Evolutionary conservation across 2,113 vertebrate genomes (phyloP).

Genomic region (Atractosteus spatula): DNA sequence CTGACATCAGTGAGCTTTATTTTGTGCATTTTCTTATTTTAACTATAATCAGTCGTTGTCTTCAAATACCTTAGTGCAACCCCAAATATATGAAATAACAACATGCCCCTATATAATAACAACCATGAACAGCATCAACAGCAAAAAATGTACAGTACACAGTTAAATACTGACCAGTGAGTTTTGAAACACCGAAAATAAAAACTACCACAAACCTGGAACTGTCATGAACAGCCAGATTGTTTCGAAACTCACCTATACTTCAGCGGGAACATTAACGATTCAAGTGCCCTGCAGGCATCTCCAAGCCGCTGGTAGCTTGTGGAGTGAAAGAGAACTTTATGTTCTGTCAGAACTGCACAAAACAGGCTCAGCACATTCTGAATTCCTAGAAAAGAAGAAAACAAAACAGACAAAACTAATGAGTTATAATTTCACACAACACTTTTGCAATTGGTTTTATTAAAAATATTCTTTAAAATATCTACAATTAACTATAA

Average conservation of each 20-base stretch:
- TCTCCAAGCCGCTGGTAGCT: slow-evolving; percentile 96
- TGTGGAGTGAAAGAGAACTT: slow-evolving; percentile 94
- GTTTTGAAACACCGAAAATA: too few relatives aligned
- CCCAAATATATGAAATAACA: too few relatives aligned
- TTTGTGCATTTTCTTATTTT: too few relatives aligned
- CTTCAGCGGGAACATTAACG: slow-evolving; percentile 96
- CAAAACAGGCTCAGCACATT: slow-evolving; percentile 94
- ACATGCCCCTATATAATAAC: too few relatives aligned
- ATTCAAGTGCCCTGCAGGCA: slow-evolving; percentile 88
- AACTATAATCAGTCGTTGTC: too few relatives aligned
- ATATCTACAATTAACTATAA: background rate
- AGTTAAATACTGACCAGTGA: too few relatives aligned
- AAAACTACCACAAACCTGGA: too few relatives aligned
- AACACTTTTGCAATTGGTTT: background rate
- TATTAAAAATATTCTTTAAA: slow-evolving; percentile 5
- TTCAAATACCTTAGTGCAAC: too few relatives aligned
- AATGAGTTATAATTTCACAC: slow-evolving; percentile 29
- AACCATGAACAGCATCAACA: too few relatives aligned
- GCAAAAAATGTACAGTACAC: too few relatives aligned
- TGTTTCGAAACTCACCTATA: slow-evolving; percentile 77
- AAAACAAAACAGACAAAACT: slow-evolving; percentile 29
- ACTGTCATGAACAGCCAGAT: too few relatives aligned
- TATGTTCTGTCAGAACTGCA: slow-evolving; percentile 95
- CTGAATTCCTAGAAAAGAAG: slow-evolving; percentile 83
- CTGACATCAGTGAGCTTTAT: too few relatives aligned